Evolutionary conservation across 2,888 invertebrate genomes (phyloP).

Genomic region (Orthonevra nobilis): DNA sequence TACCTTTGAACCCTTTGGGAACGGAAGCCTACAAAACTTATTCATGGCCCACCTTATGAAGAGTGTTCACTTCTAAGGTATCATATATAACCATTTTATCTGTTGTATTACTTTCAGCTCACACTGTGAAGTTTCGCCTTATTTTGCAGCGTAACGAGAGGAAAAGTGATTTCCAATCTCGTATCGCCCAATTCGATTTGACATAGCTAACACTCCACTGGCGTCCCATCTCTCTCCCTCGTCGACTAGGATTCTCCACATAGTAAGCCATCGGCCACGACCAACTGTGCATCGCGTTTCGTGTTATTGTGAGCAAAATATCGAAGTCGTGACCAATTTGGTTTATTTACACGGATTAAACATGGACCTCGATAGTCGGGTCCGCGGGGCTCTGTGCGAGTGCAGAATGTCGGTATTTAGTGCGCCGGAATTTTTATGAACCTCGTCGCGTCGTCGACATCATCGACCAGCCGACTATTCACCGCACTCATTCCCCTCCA

Average conservation of each 20-base stretch:
- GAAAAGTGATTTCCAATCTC: slow-evolving; percentile 66
- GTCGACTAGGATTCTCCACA: slow-evolving; percentile 33
- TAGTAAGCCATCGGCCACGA: background rate
- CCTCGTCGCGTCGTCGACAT: slow-evolving; percentile 16
- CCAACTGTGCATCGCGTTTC: slow-evolving; percentile 37
- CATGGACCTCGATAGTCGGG: slow-evolving; percentile 78
- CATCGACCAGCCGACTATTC: slow-evolving; percentile 13
- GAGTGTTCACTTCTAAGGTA: no score
- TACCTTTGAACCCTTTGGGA: no score
- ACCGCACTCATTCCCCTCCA: slow-evolving; percentile 3
- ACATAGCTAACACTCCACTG: slow-evolving; percentile 43
- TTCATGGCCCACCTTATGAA: no score
- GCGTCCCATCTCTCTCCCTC: slow-evolving; percentile 6
- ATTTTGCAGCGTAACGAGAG: slow-evolving; percentile 43
- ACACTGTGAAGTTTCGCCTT: slow-evolving; percentile 30
- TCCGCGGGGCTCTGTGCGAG: slow-evolving; percentile 59
- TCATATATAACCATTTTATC: no score
- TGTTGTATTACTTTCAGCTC: background rate
- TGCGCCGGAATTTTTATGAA: slow-evolving; percentile 58
- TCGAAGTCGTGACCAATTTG: slow-evolving; percentile 80
- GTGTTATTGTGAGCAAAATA: slow-evolving; percentile 73
- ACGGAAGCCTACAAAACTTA: no score
- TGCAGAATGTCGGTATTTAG: slow-evolving; percentile 68
- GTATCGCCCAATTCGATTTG: slow-evolving; percentile 66
- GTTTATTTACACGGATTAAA: slow-evolving; percentile 79